Evolutionary conservation across 2,797 vertebrate species (phyloP), one percentile per base, ranked within the genome.

Genomic region (Monodelphis domestica): DNA sequence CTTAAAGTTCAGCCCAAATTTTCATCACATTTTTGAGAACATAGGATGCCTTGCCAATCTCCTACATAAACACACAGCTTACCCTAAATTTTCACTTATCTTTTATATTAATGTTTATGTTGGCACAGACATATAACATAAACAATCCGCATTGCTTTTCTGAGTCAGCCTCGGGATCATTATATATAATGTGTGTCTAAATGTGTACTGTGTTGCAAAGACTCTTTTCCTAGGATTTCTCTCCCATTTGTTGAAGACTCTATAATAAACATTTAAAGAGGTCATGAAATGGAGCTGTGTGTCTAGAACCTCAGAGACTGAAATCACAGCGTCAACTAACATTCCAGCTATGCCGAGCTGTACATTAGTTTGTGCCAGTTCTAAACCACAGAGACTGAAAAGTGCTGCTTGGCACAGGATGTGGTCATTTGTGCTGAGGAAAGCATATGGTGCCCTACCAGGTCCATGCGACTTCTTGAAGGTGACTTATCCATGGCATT

Each of bases 301-400:
- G 30, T 91, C 29, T 56, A 95, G 95, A 95, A 93, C 45, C 90
- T 97, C 95, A 88, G 94, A 95, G 96, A 95, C 91, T 97, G 97
- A 98, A 98, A 98, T 98, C 97, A 97, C 98, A 97, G 97, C 97
- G 51, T 84, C 78, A 95, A 95, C 59, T 97, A 84, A 91, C 91
- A 97, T 91, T 97, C 95, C 98, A 97, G 94, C 96, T 97, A 91
- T 90, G 95, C 95, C 52, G 84, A 96, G 92, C 93, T 94, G 88
- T 96, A 95, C 33, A 14, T 93, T 97, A 96, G 94, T 95, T 96
- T 30, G 57, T 97, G 96, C 98, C 95, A 97, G 97, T 93, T 96
- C 95, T 97, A 95, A 97, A 97, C 97, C 98, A 97, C 98, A 98
- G 87, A 53, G 95, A 96, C 94, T 95, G 95, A 97, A 97, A 96